Conservation (phyloP, 1,140 invertebrate genomes). For the Caenorhabditis latens region DNA sequence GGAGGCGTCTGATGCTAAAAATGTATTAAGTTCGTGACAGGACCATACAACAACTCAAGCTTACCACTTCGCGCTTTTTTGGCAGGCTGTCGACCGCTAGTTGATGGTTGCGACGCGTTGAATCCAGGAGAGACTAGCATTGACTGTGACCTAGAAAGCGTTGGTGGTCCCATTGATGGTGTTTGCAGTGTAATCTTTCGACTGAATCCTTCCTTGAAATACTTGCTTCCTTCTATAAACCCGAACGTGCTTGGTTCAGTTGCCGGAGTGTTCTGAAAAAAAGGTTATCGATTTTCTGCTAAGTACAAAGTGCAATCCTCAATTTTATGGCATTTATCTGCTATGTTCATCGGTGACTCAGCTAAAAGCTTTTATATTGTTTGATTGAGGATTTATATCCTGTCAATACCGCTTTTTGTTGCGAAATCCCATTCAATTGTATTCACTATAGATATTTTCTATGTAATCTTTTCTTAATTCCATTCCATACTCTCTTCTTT, state of each 20-base stretch:
- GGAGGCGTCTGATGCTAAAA: slow-evolving; percentile 30
- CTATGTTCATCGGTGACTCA: too few relatives aligned
- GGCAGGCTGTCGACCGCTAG: slow-evolving; percentile 18
- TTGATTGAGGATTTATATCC: too few relatives aligned
- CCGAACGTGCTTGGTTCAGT: slow-evolving; percentile 17
- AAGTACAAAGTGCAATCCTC: too few relatives aligned
- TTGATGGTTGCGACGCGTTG: neutral
- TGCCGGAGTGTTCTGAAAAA: neutral
- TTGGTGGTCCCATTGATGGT: neutral
- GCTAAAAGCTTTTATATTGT: too few relatives aligned
- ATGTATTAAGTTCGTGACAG: neutral
- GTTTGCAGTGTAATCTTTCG: neutral
- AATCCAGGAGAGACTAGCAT: slow-evolving; percentile 16
- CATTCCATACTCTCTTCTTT: neutral
- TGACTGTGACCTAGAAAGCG: slow-evolving; percentile 3
- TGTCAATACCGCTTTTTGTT: too few relatives aligned
- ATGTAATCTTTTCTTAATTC: neutral
- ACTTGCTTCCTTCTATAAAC: slow-evolving; percentile 24
- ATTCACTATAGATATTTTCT: too few relatives aligned
- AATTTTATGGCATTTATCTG: too few relatives aligned
- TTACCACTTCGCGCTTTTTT: slow-evolving; percentile 36
- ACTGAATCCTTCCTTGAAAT: neutral
- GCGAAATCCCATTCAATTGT: too few relatives aligned
- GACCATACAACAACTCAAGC: neutral
- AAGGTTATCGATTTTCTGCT: neutral